Conservation (phyloP, 2,888 invertebrate genomes). For the Drosophila quinaria region DNA sequence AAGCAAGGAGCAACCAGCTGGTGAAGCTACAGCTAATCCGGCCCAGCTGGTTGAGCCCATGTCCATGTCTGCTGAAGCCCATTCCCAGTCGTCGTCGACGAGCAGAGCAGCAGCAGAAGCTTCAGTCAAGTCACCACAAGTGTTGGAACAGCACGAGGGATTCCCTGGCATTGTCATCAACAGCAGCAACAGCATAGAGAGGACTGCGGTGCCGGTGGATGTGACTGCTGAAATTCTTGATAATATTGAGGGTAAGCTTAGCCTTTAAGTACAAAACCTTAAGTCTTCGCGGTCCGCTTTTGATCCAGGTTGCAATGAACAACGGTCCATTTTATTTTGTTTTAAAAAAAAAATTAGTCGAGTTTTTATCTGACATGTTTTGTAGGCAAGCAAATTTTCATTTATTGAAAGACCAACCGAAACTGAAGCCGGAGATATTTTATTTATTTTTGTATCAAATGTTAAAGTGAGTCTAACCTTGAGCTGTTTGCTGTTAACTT, state of each 20-base stretch:
- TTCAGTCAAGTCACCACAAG: conserved; percentile 13
- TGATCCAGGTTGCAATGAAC: background rate
- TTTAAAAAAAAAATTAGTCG: conserved; percentile 10
- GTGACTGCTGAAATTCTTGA: conserved; percentile 79
- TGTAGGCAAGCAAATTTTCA: conserved; percentile 29
- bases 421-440: conserved; percentile 16
- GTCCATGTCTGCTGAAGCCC: conserved; percentile 55
- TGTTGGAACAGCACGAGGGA: conserved; percentile 18
- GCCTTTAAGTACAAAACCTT: background rate
- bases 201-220: conserved; percentile 4
- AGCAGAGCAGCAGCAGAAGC: conserved; percentile 16
- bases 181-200: conserved; percentile 3
- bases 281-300: background rate
- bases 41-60: conserved; percentile 15
- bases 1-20: conserved; percentile 52
- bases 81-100: conserved; percentile 47
- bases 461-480: conserved; percentile 9
- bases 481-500: background rate
- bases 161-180: conserved; percentile 17
- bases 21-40: conserved; percentile 9
- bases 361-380: conserved; percentile 36
- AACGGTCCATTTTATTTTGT: conserved; percentile 1
- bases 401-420: conserved; percentile 21
- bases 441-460: conserved; percentile 2
- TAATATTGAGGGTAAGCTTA: conserved; percentile 77